Percentiles rank a stretch among this genome's conserved stretches.
These are phyloP conservation scores for Zaprionus capensis DNA, from an alignment of 1,140 invertebrate species.

Conservation along the genomic window DNA sequence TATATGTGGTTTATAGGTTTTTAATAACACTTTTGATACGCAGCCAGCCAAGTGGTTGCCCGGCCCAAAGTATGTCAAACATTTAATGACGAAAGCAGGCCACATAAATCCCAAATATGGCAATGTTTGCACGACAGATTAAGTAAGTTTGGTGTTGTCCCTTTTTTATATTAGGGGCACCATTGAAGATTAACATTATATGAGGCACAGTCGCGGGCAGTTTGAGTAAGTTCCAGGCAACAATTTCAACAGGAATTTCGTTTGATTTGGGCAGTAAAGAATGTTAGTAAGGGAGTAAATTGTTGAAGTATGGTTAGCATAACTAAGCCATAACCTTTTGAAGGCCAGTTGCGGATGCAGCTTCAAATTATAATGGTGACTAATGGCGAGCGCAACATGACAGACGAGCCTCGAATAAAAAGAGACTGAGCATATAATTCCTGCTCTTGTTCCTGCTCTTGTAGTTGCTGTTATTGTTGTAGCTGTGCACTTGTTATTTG, in stretches of 20 bases:
- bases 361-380: constrained; percentile 42
- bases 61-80: constrained; percentile 45
- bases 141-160: constrained; percentile 31
- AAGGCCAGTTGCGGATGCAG: constrained; percentile 9
- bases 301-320: not conserved
- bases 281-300: not conserved
- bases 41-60: constrained; percentile 27
- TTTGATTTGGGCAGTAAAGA: not conserved
- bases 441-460: constrained; percentile 37
- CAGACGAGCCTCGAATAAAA: constrained; percentile 19
- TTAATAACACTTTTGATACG: constrained; percentile 76
- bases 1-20: constrained; percentile 68
- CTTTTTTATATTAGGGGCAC: not conserved
- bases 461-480: constrained; percentile 45
- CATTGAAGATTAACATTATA: constrained; percentile 13
- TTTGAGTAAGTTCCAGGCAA: not conserved
- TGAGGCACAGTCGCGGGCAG: not conserved
- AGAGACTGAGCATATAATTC: constrained; percentile 3
- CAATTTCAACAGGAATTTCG: constrained; percentile 1
- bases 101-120: constrained; percentile 25
- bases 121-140: constrained; percentile 45
- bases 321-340: not conserved
- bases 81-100: constrained; percentile 56
- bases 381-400: constrained; percentile 52
- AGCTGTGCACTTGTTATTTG: constrained; percentile 49